A percentile compares a stretch with the other conserved stretches of the same genome.
These are phyloP conservation scores for Apotomis capreana DNA, from an alignment of 2,888 invertebrate genomes.

Conservation along the genomic window DNA sequence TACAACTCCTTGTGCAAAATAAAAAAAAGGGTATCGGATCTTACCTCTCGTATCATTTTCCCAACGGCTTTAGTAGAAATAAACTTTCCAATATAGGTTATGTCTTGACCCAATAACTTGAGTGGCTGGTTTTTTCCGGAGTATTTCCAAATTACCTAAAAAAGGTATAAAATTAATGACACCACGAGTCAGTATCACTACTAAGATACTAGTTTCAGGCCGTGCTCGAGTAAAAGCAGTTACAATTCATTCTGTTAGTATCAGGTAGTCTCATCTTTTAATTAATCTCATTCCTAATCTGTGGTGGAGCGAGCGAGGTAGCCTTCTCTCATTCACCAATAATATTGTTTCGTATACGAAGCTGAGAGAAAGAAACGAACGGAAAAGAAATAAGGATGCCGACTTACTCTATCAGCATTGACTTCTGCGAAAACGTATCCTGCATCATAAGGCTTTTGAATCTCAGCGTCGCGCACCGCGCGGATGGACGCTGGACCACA, in stretches of 20 bases:
- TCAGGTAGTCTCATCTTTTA: too few species aligned
- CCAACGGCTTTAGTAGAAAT: conserved; percentile 94
- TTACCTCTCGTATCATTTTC: conserved; percentile 88
- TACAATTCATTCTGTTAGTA: too few species aligned
- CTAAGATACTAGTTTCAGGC: too few species aligned
- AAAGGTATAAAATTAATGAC: not conserved
- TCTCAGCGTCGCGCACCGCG: conserved; percentile 92
- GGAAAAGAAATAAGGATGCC: not conserved
- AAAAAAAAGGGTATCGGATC: conserved; percentile 15
- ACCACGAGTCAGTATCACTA: not conserved
- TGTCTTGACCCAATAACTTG: conserved; percentile 91
- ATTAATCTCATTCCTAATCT: too few species aligned
- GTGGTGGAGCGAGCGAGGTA: not conserved
- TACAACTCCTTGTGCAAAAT: not conserved
- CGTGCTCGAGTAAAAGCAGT: too few species aligned
- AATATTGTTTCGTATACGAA: conserved; percentile 36
- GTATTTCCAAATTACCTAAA: conserved; percentile 92
- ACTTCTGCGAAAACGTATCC: conserved; percentile 96
- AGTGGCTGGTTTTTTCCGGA: conserved; percentile 92
- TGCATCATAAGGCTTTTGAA: conserved; percentile 91
- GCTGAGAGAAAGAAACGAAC: not conserved
- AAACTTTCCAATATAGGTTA: conserved; percentile 89
- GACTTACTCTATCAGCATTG: conserved; percentile 92
- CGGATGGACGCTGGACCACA: conserved; percentile 94
- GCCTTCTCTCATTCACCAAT: conserved; percentile 25